Evolutionary conservation across 2,888 invertebrate species (phyloP), one percentile per base, ranked within the genome.

Genomic region (Lasioglossum vierecki): DNA sequence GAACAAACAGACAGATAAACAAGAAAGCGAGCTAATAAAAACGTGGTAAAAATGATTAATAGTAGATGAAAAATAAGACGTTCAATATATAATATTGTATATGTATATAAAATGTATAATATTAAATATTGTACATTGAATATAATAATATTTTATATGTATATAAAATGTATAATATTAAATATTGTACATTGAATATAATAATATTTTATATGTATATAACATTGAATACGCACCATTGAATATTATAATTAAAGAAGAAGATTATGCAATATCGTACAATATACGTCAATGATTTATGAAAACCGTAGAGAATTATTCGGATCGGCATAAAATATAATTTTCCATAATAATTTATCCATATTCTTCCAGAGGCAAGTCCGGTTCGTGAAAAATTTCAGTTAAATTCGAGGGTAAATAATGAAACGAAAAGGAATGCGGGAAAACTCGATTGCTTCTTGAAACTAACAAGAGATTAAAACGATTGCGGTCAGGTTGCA

Each of bases 401-500:
- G 68, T 75, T 79, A 39, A 83, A 46, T 49, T 13, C 44, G 18
- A 44, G 11, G 72, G 66, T 83, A 79, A 83, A 84, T 83, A 79
- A 83, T 66, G 26, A 49, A 41, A 26, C 39, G 44, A 60, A 41
- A 77, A 49, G 57, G 26, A 74, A 49, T 6, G 49, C 75, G 70
- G 68, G 80, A 53, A 63, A 60, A 44, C 73, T 46, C 76, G 79
- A 83, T 83, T 73, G 80, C 77, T 84, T 80, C 80, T 75, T 84
- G 80, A 57, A 77, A 85, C 77, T 85, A 80, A 80, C 84, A 84
- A 84, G 80, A 74, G 79, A 80, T 85, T 84, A 84, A 80, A 85
- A 79, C 76, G 79, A 79, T 79, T 73, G 76, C 85, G 85, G 85
- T 79, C 76, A 68, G 70, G 72, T 80, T 78, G 81, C 85, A 68